Evolutionary conservation across 2,113 vertebrate species (phyloP).

Genomic region (Lepidothrix coronata): DNA sequence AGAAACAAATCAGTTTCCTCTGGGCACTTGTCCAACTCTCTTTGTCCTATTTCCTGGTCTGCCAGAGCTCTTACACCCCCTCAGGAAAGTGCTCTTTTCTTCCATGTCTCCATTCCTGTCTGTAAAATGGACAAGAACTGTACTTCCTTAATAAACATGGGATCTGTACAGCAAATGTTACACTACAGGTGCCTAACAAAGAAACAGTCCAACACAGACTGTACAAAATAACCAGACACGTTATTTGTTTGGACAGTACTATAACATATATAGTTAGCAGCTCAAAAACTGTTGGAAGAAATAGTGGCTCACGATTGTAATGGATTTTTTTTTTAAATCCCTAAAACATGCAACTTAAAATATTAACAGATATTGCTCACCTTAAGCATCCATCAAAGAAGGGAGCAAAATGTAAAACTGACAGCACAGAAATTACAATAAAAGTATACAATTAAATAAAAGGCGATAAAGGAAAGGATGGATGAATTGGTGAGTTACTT

Average conservation of each 20-base stretch:
- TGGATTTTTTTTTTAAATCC: background rate
- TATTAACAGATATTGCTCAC: background rate
- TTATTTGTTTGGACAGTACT: background rate
- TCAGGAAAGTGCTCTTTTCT: background rate
- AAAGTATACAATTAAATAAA: background rate
- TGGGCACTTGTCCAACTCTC: background rate
- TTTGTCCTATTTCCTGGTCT: background rate
- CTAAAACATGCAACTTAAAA: background rate
- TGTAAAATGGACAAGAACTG: background rate
- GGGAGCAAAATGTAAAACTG: background rate
- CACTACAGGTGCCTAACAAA: rapidly evolving
- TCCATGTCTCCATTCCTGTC: background rate
- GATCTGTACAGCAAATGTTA: background rate
- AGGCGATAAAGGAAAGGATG: background rate
- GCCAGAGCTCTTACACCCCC: background rate
- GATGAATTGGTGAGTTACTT: background rate
- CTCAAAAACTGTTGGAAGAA: background rate
- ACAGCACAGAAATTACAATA: background rate
- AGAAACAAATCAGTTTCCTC: background rate
- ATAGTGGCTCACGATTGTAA: background rate
- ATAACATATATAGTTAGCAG: background rate
- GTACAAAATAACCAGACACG: background rate
- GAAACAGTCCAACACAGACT: background rate
- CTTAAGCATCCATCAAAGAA: background rate
- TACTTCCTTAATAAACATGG: background rate